These are phyloP conservation scores for Parauchenoglanis punctatus DNA, from an alignment of 2,797 vertebrate species.

Conservation along the genomic window DNA sequence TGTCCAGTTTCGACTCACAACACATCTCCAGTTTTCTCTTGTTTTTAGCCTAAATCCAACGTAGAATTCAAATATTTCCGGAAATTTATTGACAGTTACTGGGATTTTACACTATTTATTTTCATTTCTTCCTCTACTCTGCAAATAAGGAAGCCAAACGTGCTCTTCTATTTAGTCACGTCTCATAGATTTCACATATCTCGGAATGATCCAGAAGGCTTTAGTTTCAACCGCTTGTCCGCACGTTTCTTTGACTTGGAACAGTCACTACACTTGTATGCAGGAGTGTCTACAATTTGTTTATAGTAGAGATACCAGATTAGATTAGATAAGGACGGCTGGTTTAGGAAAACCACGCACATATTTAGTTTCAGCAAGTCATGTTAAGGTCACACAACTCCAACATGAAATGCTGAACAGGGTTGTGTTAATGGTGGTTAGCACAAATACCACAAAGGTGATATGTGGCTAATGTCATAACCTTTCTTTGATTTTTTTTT, in stretches of 20 bases:
- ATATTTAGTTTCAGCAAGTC: conserved; percentile 12
- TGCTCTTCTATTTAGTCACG: background rate
- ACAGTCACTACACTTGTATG: background rate
- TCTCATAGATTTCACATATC: background rate
- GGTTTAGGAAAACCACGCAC: conserved; percentile 33
- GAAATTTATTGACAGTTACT: background rate
- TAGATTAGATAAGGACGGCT: conserved; percentile 28
- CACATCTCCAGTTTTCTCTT: conserved; percentile 49
- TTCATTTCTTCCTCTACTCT: background rate
- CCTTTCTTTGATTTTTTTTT: background rate
- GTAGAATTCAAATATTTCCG: background rate
- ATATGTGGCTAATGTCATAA: background rate
- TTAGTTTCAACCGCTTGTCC: background rate
- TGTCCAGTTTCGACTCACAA: conserved; percentile 72
- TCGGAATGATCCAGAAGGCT: background rate
- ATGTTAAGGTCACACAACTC: conserved; percentile 28
- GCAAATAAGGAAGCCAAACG: background rate
- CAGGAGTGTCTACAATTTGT: conserved; percentile 2
- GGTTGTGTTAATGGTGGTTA: background rate
- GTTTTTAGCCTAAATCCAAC: conserved; percentile 14
- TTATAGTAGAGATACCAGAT: conserved; percentile 23
- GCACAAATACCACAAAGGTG: background rate
- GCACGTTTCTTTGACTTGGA: background rate
- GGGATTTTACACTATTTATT: background rate
- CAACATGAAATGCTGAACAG: background rate